These are phyloP conservation scores for Bombus vancouverensis DNA, from an alignment of 1,140 invertebrate genomes.

Conservation along the genomic window DNA sequence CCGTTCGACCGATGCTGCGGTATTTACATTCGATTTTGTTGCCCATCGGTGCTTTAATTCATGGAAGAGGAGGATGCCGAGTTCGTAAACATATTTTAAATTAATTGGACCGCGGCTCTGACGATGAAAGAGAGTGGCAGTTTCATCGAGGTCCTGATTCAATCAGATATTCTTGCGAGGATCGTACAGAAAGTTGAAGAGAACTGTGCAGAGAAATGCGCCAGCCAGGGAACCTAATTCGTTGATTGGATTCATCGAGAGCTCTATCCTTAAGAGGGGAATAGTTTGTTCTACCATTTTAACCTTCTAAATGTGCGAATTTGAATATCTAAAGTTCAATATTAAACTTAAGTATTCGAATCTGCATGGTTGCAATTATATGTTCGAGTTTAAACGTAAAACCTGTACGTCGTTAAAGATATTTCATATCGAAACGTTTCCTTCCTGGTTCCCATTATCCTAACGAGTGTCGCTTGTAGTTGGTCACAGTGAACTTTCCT, in stretches of 20 bases:
- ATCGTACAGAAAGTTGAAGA: neutral
- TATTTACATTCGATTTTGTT: conserved; percentile 12
- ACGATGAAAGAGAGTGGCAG: too few species aligned
- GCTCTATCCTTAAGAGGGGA: accelerated
- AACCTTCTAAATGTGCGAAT: too few species aligned
- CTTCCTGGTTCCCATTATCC: conserved; percentile 34
- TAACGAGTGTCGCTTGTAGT: neutral
- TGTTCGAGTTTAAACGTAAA: neutral
- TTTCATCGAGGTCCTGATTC: neutral
- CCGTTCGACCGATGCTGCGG: neutral
- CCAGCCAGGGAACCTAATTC: neutral
- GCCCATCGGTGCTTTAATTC: neutral
- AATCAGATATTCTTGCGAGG: neutral
- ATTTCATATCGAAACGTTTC: neutral
- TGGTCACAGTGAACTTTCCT: conserved; percentile 22
- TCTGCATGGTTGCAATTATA: too few species aligned
- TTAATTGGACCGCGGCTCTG: neutral
- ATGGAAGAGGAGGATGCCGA: too few species aligned
- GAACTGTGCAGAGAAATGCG: neutral
- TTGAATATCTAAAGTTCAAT: neutral
- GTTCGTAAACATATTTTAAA: conserved; percentile 4
- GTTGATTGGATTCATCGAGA: neutral
- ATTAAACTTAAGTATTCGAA: neutral
- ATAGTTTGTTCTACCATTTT: neutral
- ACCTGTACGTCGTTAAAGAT: neutral